These are phyloP conservation scores for Halcyon senegalensis DNA, from an alignment of 2,113 vertebrate genomes.

Conservation along the genomic window DNA sequence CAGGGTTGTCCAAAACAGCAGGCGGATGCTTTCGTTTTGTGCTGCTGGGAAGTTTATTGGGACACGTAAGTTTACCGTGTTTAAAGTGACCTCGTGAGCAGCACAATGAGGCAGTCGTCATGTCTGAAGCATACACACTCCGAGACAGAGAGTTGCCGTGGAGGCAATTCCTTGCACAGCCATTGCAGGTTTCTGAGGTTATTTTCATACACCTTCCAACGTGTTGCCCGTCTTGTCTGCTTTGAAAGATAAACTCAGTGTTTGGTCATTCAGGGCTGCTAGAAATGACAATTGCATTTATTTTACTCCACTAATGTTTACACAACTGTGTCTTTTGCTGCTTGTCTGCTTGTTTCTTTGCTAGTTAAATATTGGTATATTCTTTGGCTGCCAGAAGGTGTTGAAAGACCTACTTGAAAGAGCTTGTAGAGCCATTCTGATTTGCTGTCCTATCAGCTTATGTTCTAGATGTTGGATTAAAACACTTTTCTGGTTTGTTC, in stretches of 20 bases:
- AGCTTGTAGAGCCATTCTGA: neutral
- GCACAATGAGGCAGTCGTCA: neutral
- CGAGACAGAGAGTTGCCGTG: neutral
- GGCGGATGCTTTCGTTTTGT: neutral
- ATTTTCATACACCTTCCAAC: accelerated
- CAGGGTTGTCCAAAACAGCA: neutral
- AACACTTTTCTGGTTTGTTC: neutral
- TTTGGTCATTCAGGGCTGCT: neutral
- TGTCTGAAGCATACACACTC: neutral
- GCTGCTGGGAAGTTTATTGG: neutral
- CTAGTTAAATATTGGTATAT: neutral
- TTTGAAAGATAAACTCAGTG: neutral
- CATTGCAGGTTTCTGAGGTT: accelerated
- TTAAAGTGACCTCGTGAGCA: neutral
- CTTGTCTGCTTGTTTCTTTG: neutral
- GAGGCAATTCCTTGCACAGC: neutral
- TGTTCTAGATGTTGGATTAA: neutral
- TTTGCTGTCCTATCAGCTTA: neutral
- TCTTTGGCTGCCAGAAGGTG: neutral
- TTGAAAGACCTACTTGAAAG: neutral
- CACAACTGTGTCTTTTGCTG: neutral
- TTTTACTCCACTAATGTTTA: neutral
- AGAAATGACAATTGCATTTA: neutral
- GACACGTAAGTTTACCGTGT: neutral
- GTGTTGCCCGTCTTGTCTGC: neutral